phyloP scores from a whole-genome alignment of 1,140 invertebrate species.

The Thaumatotibia leucotreta region DNA sequence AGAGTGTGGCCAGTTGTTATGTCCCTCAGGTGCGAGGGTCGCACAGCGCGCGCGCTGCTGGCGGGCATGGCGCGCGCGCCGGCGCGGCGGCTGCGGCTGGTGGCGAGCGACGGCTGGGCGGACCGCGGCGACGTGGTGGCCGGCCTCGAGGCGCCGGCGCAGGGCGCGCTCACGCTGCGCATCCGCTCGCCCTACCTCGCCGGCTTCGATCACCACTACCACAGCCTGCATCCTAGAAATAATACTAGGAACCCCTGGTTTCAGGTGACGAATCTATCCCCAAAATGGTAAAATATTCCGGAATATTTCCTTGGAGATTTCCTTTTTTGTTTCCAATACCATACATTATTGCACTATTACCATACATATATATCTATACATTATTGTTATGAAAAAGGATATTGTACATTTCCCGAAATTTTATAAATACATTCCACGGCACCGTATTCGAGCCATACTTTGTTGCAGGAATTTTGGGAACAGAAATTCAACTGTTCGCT shows the following conservation, averaged over 20 bases:
- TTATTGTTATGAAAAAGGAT: no score
- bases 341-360: no score
- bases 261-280: slow-evolving; percentile 64
- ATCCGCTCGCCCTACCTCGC: slow-evolving; percentile 84
- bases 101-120: slow-evolving; percentile 83
- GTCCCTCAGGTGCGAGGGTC: slow-evolving; percentile 85
- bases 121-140: slow-evolving; percentile 85
- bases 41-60: slow-evolving; percentile 83
- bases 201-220: slow-evolving; percentile 84
- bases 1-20: no score
- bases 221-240: slow-evolving; percentile 79
- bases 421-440: no score
- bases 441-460: slow-evolving; percentile 62
- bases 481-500: slow-evolving; percentile 33
- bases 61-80: slow-evolving; percentile 80
- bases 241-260: slow-evolving; percentile 88
- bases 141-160: slow-evolving; percentile 80
- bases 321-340: no score
- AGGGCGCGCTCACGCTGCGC: slow-evolving; percentile 84
- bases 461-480: slow-evolving; percentile 34
- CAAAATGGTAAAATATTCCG: no score
- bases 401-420: no score
- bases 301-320: no score
- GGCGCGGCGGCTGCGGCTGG: slow-evolving; percentile 81
- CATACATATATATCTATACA: no score